Evolutionary conservation across 2,888 invertebrate genomes (phyloP), one percentile per base, ranked within the genome.

Genomic region (Drosophila kanekoi): DNA sequence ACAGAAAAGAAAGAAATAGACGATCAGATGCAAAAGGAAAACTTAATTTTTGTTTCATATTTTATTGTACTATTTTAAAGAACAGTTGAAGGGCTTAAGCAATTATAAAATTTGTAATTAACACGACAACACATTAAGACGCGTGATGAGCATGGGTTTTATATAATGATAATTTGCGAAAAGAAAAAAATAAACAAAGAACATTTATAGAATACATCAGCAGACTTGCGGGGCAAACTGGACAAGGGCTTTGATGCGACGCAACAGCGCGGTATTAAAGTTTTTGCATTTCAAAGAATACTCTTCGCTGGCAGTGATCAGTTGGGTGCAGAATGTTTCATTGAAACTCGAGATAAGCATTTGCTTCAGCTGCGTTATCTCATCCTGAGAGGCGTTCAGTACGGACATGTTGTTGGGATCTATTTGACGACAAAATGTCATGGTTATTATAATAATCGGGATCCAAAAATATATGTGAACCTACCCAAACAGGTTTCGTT

Each of bases 191-290:
- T 4, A 20, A 5, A 23, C 23, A 28, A 8, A 23, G 6, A 44
- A 43, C 28, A 32, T 33, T 1, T 18, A 41, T 35, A 13, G 16
- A 43, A 38, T 33, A 48, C 5, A 38, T 62, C 56, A 62, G 9
- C 43, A 49, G 18, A 13, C 9, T 13, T 54, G 52, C 8, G 95
- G 94, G 43, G 96, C 95, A 93, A 96, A 97, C 92, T 97, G 97
- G 74, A 97, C 94, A 85, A 96, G 94, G 68, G 95, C 94, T 92
- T 97, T 96, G 77, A 97, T 96, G 90, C 97, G 95, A 75, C 96
- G 95, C 54, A 97, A 91, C 9, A 97, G 92, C 0, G 96, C 95
- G 91, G 96, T 96, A 23, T 96, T 93, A 91, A 96, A 96, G 49
- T 94, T 94, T 82, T 94, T 95, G 77, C 96, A 95, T 3, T 94